Evolutionary conservation across 2,888 invertebrate species (phyloP).

Genomic region (Polydesmus complanatus): DNA sequence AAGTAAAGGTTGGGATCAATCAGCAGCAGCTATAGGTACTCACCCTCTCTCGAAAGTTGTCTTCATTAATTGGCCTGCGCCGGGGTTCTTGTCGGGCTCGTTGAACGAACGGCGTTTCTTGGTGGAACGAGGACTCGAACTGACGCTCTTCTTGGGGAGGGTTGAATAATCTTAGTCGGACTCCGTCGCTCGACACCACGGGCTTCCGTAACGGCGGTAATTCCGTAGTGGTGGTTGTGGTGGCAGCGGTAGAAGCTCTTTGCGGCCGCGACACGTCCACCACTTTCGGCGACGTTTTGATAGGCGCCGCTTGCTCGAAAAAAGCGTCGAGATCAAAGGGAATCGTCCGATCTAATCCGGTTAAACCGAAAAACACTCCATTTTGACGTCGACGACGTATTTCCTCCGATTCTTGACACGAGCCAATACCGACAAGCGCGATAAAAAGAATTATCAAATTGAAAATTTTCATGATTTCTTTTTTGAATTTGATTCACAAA

Average conservation of each 20-base stretch:
- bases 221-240: not conserved
- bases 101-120: too few species aligned
- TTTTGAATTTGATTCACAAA: too few species aligned
- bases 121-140: too few species aligned
- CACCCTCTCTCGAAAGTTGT: not conserved
- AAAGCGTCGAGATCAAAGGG: conserved; percentile 14
- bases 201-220: not conserved
- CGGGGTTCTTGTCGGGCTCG: too few species aligned
- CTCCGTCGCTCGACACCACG: not conserved
- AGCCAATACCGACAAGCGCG: too few species aligned
- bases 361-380: conserved; percentile 12
- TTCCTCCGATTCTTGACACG: not conserved
- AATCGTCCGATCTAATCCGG: conserved; percentile 8
- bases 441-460: too few species aligned
- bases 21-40: too few species aligned
- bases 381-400: conserved; percentile 5
- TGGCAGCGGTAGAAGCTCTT: not conserved
- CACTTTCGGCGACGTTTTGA: conserved; percentile 1
- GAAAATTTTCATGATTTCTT: not conserved
- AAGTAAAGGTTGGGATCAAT: too few species aligned
- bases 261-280: not conserved
- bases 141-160: too few species aligned
- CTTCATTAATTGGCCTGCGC: too few species aligned
- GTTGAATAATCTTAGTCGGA: not conserved
- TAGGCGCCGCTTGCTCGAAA: conserved; percentile 14